Base-by-base conservation (phyloP, 53 echinoderm and acorn worm species). In the Stichopus horrens region DNA sequence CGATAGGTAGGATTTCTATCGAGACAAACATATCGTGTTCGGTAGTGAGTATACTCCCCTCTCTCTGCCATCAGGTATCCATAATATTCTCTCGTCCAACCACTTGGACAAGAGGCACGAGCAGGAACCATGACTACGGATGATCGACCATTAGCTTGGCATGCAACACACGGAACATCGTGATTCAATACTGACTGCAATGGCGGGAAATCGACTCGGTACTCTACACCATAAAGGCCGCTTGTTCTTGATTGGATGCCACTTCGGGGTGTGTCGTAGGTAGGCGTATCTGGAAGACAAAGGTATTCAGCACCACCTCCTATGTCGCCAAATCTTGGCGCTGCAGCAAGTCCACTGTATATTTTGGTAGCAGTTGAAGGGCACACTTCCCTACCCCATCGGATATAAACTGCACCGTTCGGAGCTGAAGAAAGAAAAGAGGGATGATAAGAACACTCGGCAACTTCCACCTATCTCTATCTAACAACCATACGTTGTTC, bases 41-140 rank as follows among this genome's bases (percentile, higher is more conserved):
- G 71, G 4, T 71, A 4, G 19, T 68, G 21, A 37, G 37, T 37
- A 0, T 68, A 0, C n/a, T n/a, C n/a, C n/a, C n/a, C n/a, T 71
- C 21, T 13, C 52, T 76, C 52, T 14, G 77, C 77, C 87, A 87
- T 74, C 9, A 87, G 87, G 75, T 52, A 87, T 9, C 87, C 87
- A 74, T 58, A 53, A 19, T 87, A 87, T 55, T 87, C 87, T 20
- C 87, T 57, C 6, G 75, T 73, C 87, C 87, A 87, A 11, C 74
- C 87, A 73, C 53, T 19, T 11, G 87, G 87, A 54, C 87, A 87
- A 20, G 74, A 52, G 5, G 56, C 51, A 55, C 54, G 21, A 16
- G 58, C 87, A 74, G 87, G 87, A 5, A 87, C n/a, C 87, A 87
- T 87, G 4, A 74, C 16, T 13, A 87, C 54, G 13, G 52, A 74